Evolutionary conservation across 2,888 invertebrate species (phyloP), one percentile per base, ranked within the genome.

Genomic region (Stenotaenia linearis): DNA sequence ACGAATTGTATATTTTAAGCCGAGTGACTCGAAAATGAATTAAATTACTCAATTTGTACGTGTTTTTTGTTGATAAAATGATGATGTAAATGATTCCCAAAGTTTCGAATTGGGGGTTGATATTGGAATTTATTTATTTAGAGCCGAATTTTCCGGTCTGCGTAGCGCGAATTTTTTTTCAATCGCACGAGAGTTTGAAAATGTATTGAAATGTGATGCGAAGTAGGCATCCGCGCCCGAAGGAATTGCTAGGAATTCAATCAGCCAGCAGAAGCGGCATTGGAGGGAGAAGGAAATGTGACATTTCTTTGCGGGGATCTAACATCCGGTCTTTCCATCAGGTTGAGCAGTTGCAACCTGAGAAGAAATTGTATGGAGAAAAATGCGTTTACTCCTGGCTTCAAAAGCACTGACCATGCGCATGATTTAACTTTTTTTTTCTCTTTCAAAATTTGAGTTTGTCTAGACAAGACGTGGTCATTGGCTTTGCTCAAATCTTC

Each of bases 251-350:
- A 69, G 28, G 69, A 69, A 69, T 69, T 69, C 69, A 69, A 69
- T 69, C 69, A 69, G 69, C 69, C 69, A 69, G 28, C 28, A 69
- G 25, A 28, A 69, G 56, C 69, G 25, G 69, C 28, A n/a, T 69
- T 69, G 25, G 69, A 28, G 25, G 50, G 18, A 28, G 15, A 15
- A 28, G 69, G 69, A 69, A 69, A 69, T 69, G 69, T 69, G 69
- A 28, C 69, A 69, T 69, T 69, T 69, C 69, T 28, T 69, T 69
- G 69, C 69, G 69, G 69, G 56, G 28, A 69, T 69, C 69, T 28
- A 69, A 69, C 69, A 69, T 69, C 69, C 69, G 69, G 69, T 50
- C 25, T 69, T 69, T 69, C 69, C 69, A 69, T 69, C 69, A 69
- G 69, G 69, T 69, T 69, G 69, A 69, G 15, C 69, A 69, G 69